Base-by-base conservation (phyloP, 2,113 vertebrate genomes). In the Aix galericulata region DNA sequence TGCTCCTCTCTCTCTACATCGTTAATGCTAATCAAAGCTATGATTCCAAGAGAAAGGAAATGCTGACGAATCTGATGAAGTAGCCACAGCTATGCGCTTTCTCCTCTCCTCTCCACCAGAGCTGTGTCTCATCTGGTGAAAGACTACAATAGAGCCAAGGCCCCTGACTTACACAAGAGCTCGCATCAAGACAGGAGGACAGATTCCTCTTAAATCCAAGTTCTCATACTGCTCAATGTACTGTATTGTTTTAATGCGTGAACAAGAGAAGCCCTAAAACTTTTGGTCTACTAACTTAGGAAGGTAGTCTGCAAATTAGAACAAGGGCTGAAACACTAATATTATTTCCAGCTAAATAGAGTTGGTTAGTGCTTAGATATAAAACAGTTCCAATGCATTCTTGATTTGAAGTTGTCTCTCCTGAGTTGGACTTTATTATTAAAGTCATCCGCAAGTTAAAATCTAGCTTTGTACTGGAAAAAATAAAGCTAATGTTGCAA, bases 11-110 rank as follows among this genome's bases (percentile, higher is more conserved):
- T 60, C 29, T 83, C 38, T 62, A 10, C 11, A 63, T 68, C 67
- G 42, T 46, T 53, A 53, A 66, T 9, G 42, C 7, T 50, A 58
- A 38, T 9, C 29, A 71, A 86, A 74, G 13, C 29, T 80, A 18
- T 27, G 31, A 89, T 56, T 7, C 16, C 17, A 36, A 74, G 46
- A 74, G 9, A 90, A 83, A 82, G 81, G 20, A 12, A 80, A 55
- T 12, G 48, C 3, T 38, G 34, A 31, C 20, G 16, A 13, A 62
- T n/a, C 11, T 71, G 38, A 69, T 26, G 8, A 38, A 4, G 22
- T 1, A 68, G 26, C 15, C 17, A 32, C 9, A 44, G 8, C n/a
- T 74, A 52, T 3, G 3, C 0, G 0, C 29, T 66, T 77, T 74
- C 38, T 34, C 9, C 22, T 13, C 14, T 56, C 14, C 53, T 74